Conservation (phyloP, 1,140 invertebrate species). For the Andrena cerasifolii region DNA sequence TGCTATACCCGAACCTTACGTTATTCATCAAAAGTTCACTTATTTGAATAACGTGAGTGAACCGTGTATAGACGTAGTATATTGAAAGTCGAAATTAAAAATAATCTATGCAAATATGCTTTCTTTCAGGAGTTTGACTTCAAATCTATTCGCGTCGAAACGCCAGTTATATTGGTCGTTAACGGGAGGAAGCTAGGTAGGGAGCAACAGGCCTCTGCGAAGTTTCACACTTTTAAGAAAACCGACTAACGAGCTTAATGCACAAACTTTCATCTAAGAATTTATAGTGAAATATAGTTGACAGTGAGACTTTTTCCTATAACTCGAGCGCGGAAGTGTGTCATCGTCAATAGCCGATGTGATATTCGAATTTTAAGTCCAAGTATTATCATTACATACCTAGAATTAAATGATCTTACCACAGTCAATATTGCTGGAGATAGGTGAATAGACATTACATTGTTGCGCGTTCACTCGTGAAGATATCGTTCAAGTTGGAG, state of each 20-base stretch:
- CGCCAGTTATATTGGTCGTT: constrained; percentile 88
- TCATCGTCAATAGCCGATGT: constrained; percentile 19
- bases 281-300: constrained; percentile 8
- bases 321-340: not conserved
- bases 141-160: constrained; percentile 89
- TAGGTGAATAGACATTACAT: constrained; percentile 28
- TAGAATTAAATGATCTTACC: constrained; percentile 25
- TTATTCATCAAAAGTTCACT: constrained; percentile 85
- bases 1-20: constrained; percentile 89
- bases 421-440: constrained; percentile 41
- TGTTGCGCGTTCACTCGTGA: constrained; percentile 18
- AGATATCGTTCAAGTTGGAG: constrained; percentile 12
- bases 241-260: constrained; percentile 69
- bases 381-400: constrained; percentile 36
- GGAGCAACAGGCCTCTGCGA: constrained; percentile 87
- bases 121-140: constrained; percentile 87
- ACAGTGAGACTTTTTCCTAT: not conserved
- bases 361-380: constrained; percentile 27
- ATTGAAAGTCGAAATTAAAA: constrained; percentile 5
- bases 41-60: constrained; percentile 84
- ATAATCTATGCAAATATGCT: constrained; percentile 33
- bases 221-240: constrained; percentile 78
- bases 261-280: not conserved
- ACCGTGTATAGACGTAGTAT: not conserved
- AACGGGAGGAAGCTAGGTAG: constrained; percentile 88